These are phyloP conservation scores for Salticus scenicus DNA, from an alignment of 2,888 invertebrate species.

Conservation along the genomic window DNA sequence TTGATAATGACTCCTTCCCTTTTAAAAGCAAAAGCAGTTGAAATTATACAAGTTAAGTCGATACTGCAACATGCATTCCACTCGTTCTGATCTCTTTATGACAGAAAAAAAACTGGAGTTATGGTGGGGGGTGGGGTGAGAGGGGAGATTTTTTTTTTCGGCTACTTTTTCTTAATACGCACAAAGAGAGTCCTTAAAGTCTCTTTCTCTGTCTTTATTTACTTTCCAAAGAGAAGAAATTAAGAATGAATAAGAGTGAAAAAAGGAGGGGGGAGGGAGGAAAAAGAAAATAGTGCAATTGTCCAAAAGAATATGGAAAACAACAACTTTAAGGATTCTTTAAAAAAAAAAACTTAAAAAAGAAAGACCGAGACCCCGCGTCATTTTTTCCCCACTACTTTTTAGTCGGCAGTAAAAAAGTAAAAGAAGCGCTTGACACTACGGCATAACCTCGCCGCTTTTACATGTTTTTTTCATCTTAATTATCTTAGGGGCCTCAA, in stretches of 20 bases:
- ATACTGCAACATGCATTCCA: conserved; percentile 32
- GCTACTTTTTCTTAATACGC: conserved; percentile 48
- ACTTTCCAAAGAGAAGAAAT: conserved; percentile 56
- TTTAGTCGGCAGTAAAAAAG: background rate
- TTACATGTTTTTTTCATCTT: conserved; percentile 19
- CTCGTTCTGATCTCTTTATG: conserved; percentile 69
- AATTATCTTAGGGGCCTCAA: conserved; percentile 61
- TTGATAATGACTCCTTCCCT: conserved; percentile 31
- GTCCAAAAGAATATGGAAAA: conserved; percentile 36
- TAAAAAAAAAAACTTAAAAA: conserved; percentile 23
- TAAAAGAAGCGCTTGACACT: background rate
- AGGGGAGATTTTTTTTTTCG: conserved; percentile 34
- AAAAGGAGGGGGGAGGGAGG: background rate
- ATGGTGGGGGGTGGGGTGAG: conserved; percentile 56
- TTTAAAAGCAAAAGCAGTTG: conserved; percentile 21
- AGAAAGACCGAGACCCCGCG: conserved; percentile 1
- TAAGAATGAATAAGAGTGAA: conserved; percentile 42
- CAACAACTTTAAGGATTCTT: conserved; percentile 43
- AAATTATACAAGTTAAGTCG: conserved; percentile 65
- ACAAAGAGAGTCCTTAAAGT: conserved; percentile 61
- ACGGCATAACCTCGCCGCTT: background rate
- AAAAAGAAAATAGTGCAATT: conserved; percentile 50
- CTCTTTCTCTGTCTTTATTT: conserved; percentile 49
- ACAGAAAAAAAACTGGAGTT: conserved; percentile 27
- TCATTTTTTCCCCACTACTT: conserved; percentile 18